These are phyloP conservation scores for Drosophila anceps DNA, from an alignment of 2,888 invertebrate genomes.

Conservation along the genomic window DNA sequence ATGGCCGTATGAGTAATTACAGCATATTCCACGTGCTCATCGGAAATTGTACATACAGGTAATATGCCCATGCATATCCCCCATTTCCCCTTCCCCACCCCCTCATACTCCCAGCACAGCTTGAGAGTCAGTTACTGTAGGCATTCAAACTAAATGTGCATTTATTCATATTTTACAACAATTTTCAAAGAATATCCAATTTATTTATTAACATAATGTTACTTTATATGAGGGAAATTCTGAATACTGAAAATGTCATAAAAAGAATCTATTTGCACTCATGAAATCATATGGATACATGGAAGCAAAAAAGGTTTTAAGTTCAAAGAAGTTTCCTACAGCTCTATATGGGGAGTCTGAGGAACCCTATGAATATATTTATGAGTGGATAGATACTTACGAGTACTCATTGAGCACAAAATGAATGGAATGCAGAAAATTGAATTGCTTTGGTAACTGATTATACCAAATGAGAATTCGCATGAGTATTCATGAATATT, in stretches of 20 bases:
- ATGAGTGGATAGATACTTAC: background rate
- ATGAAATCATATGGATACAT: too few species aligned
- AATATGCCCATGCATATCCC: background rate
- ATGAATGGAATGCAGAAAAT: background rate
- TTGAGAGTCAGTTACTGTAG: background rate
- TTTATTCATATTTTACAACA: background rate
- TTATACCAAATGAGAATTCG: background rate
- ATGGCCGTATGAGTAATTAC: conserved; percentile 39
- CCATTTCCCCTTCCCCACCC: background rate
- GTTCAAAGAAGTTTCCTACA: background rate
- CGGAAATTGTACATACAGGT: conserved; percentile 62
- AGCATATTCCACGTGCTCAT: conserved; percentile 14
- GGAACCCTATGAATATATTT: background rate
- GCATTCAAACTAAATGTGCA: background rate
- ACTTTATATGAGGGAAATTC: too few species aligned
- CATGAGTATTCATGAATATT: background rate
- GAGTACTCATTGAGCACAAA: background rate
- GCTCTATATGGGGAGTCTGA: background rate
- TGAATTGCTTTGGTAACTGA: too few species aligned
- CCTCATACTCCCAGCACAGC: background rate
- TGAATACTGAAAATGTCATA: too few species aligned
- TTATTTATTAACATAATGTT: background rate
- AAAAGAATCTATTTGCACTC: too few species aligned
- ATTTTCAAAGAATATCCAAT: background rate
- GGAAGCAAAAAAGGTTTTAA: too few species aligned